Conservation (phyloP, 1,140 invertebrate species). For the Micrasema minimum region DNA sequence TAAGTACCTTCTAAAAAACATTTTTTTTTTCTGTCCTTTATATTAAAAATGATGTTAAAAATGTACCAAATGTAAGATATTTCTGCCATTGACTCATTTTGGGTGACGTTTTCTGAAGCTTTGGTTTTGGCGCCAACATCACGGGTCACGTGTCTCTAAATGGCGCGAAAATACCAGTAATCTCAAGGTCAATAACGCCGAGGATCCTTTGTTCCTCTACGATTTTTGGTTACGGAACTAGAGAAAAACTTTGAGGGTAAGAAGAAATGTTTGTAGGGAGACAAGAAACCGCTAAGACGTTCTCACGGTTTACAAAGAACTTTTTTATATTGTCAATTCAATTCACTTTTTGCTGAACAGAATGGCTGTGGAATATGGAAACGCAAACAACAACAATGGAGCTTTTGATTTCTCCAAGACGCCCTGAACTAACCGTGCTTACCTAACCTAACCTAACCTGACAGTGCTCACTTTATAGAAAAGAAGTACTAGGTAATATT, state of each 20-base stretch:
- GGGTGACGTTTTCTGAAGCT: no score
- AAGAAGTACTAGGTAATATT: no score
- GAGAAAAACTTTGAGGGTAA: neutral
- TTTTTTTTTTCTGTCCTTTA: no score
- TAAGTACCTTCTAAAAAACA: no score
- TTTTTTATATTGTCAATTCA: slow-evolving; percentile 34
- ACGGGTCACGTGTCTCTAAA: neutral
- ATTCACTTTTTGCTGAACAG: slow-evolving; percentile 46
- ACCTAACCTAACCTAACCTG: no score
- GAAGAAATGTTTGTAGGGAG: slow-evolving; percentile 31
- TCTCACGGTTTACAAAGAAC: slow-evolving; percentile 50
- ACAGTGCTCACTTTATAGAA: no score
- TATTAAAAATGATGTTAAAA: no score
- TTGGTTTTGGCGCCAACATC: no score
- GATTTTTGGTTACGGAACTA: slow-evolving; percentile 33
- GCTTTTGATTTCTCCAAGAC: slow-evolving; percentile 44
- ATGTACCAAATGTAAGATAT: no score
- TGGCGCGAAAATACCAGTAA: slow-evolving; percentile 38
- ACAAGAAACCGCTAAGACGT: slow-evolving; percentile 52
- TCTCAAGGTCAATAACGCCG: slow-evolving; percentile 34
- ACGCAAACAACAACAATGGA: slow-evolving; percentile 43
- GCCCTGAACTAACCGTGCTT: slow-evolving; percentile 7
- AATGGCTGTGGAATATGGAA: slow-evolving; percentile 46
- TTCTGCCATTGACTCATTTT: no score
- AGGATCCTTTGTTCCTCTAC: neutral